Conservation (phyloP, 2,797 vertebrate genomes). For the Podarcis siculus region DNA sequence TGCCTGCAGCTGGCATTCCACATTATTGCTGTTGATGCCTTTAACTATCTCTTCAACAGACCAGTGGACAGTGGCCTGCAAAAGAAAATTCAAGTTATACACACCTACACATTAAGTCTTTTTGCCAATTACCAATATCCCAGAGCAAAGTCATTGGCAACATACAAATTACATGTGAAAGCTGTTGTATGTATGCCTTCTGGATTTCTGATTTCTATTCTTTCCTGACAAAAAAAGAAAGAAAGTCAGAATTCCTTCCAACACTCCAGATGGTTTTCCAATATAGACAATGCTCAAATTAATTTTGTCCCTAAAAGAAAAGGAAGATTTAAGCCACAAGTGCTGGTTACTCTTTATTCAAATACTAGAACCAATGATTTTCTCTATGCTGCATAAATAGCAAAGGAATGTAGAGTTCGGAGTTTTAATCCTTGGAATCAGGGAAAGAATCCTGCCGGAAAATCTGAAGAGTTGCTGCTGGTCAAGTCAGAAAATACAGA, state of each 20-base stretch:
- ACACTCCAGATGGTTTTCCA: neutral
- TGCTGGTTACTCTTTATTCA: neutral
- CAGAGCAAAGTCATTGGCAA: rapidly evolving
- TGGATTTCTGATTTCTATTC: too few species aligned
- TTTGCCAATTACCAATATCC: neutral
- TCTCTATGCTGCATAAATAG: neutral
- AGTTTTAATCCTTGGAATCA: neutral
- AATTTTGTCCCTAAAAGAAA: neutral
- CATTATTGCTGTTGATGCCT: slow-evolving; percentile 83
- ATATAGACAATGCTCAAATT: neutral
- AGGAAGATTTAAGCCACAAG: neutral
- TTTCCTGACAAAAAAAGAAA: neutral
- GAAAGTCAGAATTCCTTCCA: neutral
- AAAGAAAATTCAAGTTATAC: slow-evolving; percentile 8
- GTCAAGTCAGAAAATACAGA: neutral
- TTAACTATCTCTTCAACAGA: slow-evolving; percentile 92
- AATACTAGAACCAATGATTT: neutral
- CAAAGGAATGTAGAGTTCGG: neutral
- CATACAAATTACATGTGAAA: neutral
- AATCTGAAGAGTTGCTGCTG: neutral
- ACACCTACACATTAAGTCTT: neutral
- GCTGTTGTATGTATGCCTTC: too few species aligned
- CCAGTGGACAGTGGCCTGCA: slow-evolving; percentile 85
- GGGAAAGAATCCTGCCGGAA: neutral
- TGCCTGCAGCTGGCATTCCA: slow-evolving; percentile 90